Percentiles rank a stretch among this genome's conserved stretches.
Evolutionary conservation across 1,140 invertebrate species (phyloP).

Genomic region (Anastatus disparis): DNA sequence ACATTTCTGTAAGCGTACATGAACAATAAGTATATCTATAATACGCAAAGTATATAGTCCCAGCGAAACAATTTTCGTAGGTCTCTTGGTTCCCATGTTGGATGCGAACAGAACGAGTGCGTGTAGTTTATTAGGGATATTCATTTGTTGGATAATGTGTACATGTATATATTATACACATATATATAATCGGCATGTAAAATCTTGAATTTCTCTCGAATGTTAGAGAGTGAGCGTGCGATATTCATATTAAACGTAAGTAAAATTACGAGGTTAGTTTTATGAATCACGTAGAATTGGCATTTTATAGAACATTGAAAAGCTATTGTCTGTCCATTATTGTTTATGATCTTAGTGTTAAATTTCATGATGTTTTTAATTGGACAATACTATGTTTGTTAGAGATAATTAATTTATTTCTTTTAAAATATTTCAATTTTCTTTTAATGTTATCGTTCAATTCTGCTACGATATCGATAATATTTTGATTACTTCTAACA

Average conservation of each 20-base stretch:
- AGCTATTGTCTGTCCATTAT: not conserved
- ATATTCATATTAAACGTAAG: slow-evolving; percentile 14
- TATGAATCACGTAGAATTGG: not conserved
- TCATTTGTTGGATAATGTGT: not conserved
- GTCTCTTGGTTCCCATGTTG: not conserved
- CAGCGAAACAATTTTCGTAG: slow-evolving; percentile 14
- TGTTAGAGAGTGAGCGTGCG: not conserved
- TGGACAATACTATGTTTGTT: too few species aligned
- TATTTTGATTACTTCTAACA: too few species aligned
- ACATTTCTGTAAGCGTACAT: not conserved
- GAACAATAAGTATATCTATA: too few species aligned
- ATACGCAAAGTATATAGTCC: not conserved
- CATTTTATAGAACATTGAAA: slow-evolving; percentile 1
- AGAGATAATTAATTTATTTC: too few species aligned
- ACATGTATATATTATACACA: too few species aligned
- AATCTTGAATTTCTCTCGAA: not conserved
- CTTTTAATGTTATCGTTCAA: too few species aligned
- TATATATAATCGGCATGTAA: not conserved
- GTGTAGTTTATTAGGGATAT: slow-evolving; percentile 33
- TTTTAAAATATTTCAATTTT: too few species aligned
- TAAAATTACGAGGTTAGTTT: slow-evolving; percentile 17
- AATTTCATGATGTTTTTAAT: too few species aligned
- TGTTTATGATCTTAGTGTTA: not conserved
- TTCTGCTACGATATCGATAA: too few species aligned
- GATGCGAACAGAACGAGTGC: not conserved